Evolutionary conservation across 2,113 vertebrate species (phyloP), one percentile per base, ranked within the genome.

Genomic region (Etheostoma cragini): DNA sequence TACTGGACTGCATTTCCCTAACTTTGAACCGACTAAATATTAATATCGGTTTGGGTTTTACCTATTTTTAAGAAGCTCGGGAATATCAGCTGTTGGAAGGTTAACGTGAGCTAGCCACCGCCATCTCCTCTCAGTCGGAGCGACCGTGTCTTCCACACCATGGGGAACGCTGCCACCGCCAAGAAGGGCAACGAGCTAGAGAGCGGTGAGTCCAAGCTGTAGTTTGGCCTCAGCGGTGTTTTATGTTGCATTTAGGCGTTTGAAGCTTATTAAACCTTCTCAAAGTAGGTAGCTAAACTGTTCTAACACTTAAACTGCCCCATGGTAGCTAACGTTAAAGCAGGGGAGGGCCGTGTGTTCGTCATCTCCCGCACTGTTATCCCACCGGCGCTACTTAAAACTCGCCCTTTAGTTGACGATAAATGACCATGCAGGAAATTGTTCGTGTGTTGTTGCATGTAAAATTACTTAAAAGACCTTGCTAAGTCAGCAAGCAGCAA

Each of bases 171-270:
- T 75, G 97, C 97, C 82, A 96, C 97, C 84, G 96, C 97, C 95
- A 97, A 97, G 96, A 97, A 98, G 94, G 97, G 97, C 96, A 97
- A 97, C 96, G 97, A 98, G 94, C 95, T 98, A 75, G 97, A 98
- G 95, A 98, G 97, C 96, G 97, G 97, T 97, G 94, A 97, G 96
- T 96, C 73, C 46, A 5, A 19, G 26, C 26, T 58, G 35, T 5
- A 30, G 22, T 49, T 72, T 35, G 45, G 16, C 53, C 4, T 53
- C 16, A 1, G 1, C 7, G 2, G 24, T 22, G 1, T 58, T 58
- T 72, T 35, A n/a, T 60, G 53, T 19, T 45, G 33, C n/a, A 5
- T 64, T 62, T 49, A 8, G 30, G 42, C 30, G 49, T 68, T 21
- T 56, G 52, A 33, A 30, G 22, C 57, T 16, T 11, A 8, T 3